A percentile compares a stretch with the other conserved stretches of the same genome.
phyloP scores from a whole-genome alignment of 2,797 vertebrate genomes.

The Melopsittacus undulatus region DNA sequence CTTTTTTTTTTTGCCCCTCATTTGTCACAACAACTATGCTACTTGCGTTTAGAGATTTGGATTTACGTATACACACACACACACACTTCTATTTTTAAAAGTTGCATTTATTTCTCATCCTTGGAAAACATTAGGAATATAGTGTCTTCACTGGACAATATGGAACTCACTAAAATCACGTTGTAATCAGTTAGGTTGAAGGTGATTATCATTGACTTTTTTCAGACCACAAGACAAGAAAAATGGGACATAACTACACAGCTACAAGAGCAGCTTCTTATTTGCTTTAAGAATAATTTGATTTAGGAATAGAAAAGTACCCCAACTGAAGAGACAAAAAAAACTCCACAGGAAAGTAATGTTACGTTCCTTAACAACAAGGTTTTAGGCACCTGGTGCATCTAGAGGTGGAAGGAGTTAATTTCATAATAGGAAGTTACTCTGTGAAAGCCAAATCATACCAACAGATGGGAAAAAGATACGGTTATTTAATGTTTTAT shows the following conservation, averaged over 20 bases:
- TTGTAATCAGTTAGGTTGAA: background rate
- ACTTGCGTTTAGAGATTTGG: background rate
- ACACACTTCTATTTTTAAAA: background rate
- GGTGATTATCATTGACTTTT: background rate
- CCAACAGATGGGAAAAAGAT: background rate
- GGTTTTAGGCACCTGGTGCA: background rate
- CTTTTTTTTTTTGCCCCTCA: background rate
- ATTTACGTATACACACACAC: background rate
- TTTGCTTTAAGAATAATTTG: background rate
- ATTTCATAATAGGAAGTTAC: background rate
- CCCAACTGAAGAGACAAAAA: background rate
- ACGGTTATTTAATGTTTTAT: accelerated
- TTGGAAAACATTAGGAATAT: background rate
- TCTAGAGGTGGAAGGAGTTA: background rate
- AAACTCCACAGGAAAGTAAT: background rate
- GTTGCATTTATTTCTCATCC: background rate
- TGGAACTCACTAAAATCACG: background rate
- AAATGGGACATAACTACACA: background rate
- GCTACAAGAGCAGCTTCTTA: background rate
- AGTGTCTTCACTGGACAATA: background rate
- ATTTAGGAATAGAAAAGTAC: background rate
- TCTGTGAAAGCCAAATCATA: background rate
- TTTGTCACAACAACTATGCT: background rate
- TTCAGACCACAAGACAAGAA: background rate
- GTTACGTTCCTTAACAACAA: background rate